Evolutionary conservation across 2,888 invertebrate genomes (phyloP), one percentile per base, ranked within the genome.

Genomic region (Chironomus riparius): DNA sequence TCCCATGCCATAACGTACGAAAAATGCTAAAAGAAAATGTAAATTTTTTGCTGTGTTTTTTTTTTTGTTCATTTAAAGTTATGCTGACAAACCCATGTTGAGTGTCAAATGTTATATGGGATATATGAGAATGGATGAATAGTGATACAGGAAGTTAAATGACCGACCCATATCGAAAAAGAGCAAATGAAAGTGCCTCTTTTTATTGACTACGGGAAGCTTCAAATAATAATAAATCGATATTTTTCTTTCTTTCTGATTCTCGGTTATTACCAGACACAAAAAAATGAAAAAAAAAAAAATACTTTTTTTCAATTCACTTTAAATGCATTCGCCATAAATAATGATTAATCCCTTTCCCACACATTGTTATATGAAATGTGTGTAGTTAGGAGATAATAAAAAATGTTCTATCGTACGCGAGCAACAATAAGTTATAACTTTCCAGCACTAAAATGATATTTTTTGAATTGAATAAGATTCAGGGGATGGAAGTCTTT

Each of bases 81-180:
- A 18, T 18, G 56, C 56, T 56, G 56, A 56, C 56, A 56, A 56
- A 18, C 56, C 56, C 56, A 7, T 56, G 56, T 56, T 18, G 56
- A 56, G 56, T 56, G 56, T 56, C 56, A 56, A 56, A 56, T 56
- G 15, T 56, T 56, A 15, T 56, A 7, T 15, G 56, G 56, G 5
- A 50, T 15, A 50, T 5, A 50, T 50, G 50, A 50, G 18, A 56
- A 65, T 24, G n/a, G 0, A n/a, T 24, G 21, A 47, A 65, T 24
- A 68, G 28, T 15, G 18, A 70, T 6, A 21, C 47, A 70, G 70
- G 70, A 70, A 70, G 47, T 47, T 21, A 47, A 47, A 21, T 15
- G 70, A 70, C 70, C 70, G 70, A 70, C 70, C 70, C 70, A 68
- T 68, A 68, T 68, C 68, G 68, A 24, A 28, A n/a, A 68, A 47